Evolutionary conservation across 2,888 invertebrate species (phyloP), one percentile per base, ranked within the genome.

Genomic region (Lacanobia oleracea): DNA sequence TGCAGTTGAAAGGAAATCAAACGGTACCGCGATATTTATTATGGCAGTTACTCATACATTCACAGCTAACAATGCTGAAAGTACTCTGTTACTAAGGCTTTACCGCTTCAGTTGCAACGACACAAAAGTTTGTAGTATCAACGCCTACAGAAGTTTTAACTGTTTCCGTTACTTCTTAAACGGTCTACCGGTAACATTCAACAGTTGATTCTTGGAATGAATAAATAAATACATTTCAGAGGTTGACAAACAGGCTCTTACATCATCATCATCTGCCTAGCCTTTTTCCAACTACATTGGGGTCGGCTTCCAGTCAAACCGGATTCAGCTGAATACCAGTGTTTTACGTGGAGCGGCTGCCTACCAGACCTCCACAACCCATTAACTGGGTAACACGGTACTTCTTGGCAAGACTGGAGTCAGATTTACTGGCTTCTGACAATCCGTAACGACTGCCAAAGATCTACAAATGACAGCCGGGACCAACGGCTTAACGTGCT

Each of bases 21-120:
- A 78, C 53, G 53, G 40, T 21, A 79, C 78, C 74, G 78, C 74
- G 1, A 43, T 66, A 61, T 79, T 79, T 79, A 79, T 64, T 70
- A 73, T 45, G 53, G 74, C 40, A 70, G 61, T 67, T 70, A 67
- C 56, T 48, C 51, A 66, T 74, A 67, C 56, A 70, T 70, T 79
- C 9, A 43, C 67, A 45, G 66, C 70, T 43, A 51, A 79, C 64
- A 50, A 69, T 59, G 63, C 54, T 21, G 37, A n/a, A 69, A 70
- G 66, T 63, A 61, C 64, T 27, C 64, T 60, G 43, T 78, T 66
- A 67, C 54, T 33, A 40, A 43, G 40, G 51, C 43, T 54, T 71
- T 61, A 65, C 54, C 54, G 33, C 72, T 51, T 63, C 51, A 23
- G 72, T 64, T 77, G 62, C 54, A 37, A 54, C 51, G 23, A 59